Percentiles rank a stretch among this genome's conserved stretches.
These are phyloP conservation scores for Pogona vitticeps DNA, from an alignment of 2,113 vertebrate species.

Conservation along the genomic window DNA sequence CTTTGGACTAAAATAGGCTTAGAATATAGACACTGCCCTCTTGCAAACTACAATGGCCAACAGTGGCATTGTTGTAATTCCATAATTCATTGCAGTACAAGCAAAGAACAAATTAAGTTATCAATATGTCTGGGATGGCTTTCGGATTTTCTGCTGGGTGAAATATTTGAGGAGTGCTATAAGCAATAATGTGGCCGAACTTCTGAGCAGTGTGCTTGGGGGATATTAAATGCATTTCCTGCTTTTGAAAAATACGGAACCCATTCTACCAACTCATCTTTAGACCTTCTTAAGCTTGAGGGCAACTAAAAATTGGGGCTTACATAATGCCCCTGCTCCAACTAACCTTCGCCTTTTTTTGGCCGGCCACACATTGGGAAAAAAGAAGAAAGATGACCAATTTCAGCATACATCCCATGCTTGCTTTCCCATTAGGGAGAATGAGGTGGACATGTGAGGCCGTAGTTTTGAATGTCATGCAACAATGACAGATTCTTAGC, in stretches of 20 bases:
- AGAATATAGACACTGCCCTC: slow-evolving; percentile 72
- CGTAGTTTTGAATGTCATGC: too few species aligned
- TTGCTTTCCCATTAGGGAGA: too few species aligned
- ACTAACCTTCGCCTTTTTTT: not conserved
- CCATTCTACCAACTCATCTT: not conserved
- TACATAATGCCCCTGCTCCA: too few species aligned
- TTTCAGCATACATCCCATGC: not conserved
- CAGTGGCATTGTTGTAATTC: slow-evolving; percentile 74
- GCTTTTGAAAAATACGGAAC: not conserved
- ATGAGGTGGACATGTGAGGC: too few species aligned
- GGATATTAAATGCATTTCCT: not conserved
- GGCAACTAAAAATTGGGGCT: not conserved
- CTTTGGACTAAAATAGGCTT: slow-evolving; percentile 73
- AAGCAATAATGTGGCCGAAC: not conserved
- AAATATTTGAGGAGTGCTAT: slow-evolving; percentile 52
- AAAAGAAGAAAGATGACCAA: too few species aligned
- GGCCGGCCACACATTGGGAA: too few species aligned
- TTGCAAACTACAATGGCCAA: slow-evolving; percentile 73
- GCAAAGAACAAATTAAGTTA: slow-evolving; percentile 71
- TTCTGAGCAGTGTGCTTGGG: not conserved
- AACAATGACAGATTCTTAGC: too few species aligned
- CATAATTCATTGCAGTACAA: slow-evolving; percentile 69
- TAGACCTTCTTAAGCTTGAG: not conserved
- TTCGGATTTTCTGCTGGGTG: slow-evolving; percentile 65
- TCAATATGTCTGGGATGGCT: slow-evolving; percentile 66